Evolutionary conservation across 2,797 vertebrate genomes (phyloP).

Genomic region (Poeciliopsis turneri): DNA sequence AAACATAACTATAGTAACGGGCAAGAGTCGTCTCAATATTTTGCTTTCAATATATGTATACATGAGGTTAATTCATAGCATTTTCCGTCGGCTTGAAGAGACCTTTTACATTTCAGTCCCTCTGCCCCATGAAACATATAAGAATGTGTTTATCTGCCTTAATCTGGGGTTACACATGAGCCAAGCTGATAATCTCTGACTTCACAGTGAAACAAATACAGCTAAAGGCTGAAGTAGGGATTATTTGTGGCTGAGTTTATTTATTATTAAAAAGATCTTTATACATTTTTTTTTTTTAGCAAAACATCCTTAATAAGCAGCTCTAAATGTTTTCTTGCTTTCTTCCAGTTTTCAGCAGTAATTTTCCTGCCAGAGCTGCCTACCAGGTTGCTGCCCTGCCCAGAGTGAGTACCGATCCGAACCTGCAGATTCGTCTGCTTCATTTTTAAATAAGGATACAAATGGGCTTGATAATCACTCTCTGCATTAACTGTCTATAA

Average conservation of each 20-base stretch:
- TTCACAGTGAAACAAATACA: background rate
- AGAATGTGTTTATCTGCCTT: background rate
- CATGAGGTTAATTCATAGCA: no score
- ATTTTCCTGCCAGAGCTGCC: constrained; percentile 92
- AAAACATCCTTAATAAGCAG: background rate
- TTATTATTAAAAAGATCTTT: background rate
- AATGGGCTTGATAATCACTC: background rate
- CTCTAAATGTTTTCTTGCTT: constrained; percentile 9
- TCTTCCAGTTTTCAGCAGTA: constrained; percentile 87
- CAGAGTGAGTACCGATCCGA: constrained; percentile 81
- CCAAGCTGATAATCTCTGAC: background rate
- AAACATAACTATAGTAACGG: background rate
- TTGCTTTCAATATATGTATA: background rate
- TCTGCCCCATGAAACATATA: background rate
- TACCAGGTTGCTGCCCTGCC: constrained; percentile 95
- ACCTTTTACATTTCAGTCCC: background rate
- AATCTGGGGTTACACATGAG: background rate
- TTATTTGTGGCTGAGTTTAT: background rate
- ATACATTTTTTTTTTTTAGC: no score
- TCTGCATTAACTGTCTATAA: background rate
- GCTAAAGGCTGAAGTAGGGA: background rate
- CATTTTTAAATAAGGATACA: background rate
- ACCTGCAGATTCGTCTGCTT: background rate
- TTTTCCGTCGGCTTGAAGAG: background rate
- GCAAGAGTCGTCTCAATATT: background rate